These are phyloP conservation scores for Dimorphilus gyrociliatus DNA, from an alignment of 2,888 invertebrate species.

Conservation along the genomic window DNA sequence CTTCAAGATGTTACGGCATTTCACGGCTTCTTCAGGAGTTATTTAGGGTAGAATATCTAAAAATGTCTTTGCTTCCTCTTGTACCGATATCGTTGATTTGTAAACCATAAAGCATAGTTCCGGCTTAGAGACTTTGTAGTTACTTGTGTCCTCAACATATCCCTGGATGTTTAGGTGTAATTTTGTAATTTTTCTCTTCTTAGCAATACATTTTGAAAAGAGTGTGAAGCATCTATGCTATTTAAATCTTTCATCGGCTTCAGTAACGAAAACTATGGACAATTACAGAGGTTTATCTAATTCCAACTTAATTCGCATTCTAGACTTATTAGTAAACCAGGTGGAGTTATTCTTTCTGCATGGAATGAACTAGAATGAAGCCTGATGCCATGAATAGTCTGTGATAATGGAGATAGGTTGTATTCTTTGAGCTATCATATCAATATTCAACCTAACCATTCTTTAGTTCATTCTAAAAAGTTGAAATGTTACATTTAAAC, in stretches of 20 bases:
- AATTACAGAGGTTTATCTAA: not conserved
- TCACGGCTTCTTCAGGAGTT: too few species aligned
- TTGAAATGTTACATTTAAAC: too few species aligned
- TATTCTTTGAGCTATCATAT: conserved; percentile 29
- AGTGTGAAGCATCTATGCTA: conserved; percentile 82
- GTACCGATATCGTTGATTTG: conserved; percentile 22
- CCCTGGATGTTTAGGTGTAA: conserved; percentile 21
- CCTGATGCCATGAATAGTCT: too few species aligned
- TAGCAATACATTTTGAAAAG: conserved; percentile 61
- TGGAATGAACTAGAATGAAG: too few species aligned
- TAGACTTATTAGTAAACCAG: conserved; percentile 67
- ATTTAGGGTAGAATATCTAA: conserved; percentile 26
- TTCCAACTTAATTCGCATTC: conserved; percentile 46
- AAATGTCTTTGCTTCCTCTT: conserved; percentile 27
- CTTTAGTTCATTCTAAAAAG: too few species aligned
- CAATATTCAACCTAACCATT: conserved; percentile 31
- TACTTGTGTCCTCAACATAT: conserved; percentile 34
- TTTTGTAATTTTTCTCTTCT: conserved; percentile 26
- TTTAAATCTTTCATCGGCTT: conserved; percentile 76
- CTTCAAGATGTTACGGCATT: too few species aligned
- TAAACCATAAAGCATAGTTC: conserved; percentile 29
- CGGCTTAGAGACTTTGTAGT: conserved; percentile 34
- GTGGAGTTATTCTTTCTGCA: too few species aligned
- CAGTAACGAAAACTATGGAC: too few species aligned
- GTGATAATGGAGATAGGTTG: too few species aligned